A percentile compares a stretch with the other conserved stretches of the same genome.
Conservation (phyloP, 2,113 vertebrate species). For the Hippocampus comes region DNA sequence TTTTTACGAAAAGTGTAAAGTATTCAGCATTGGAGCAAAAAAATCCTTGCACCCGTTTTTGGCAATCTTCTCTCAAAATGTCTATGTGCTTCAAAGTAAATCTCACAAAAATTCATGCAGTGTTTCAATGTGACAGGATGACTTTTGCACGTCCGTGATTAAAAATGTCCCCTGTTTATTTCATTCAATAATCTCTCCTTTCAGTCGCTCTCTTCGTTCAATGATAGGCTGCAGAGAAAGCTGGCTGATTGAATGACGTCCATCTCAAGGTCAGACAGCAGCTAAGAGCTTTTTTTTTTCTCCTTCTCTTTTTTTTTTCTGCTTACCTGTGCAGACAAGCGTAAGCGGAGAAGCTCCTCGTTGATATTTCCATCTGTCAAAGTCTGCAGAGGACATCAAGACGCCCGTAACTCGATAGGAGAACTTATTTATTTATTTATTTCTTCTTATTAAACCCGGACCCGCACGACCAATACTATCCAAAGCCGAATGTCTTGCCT, state of each 20-base stretch:
- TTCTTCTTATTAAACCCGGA: conserved; percentile 43
- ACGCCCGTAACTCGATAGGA: conserved; percentile 60
- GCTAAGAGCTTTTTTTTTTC: conserved; percentile 47
- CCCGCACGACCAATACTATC: conserved; percentile 40
- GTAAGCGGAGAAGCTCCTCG: conserved; percentile 58
- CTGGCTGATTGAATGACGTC: conserved; percentile 66
- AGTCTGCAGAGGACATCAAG: conserved; percentile 61
- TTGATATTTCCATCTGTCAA: conserved; percentile 64
- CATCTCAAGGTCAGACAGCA: conserved; percentile 64
- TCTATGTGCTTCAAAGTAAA: too few relatives aligned
- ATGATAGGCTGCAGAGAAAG: conserved; percentile 52
- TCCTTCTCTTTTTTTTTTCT: conserved; percentile 42
- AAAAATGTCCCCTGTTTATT: conserved; percentile 10
- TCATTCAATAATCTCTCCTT: conserved; percentile 60
- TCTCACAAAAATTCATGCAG: too few relatives aligned
- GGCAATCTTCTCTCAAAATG: too few relatives aligned
- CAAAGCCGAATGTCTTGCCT: conserved; percentile 29
- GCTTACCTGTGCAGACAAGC: conserved; percentile 69
- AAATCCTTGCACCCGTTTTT: too few relatives aligned
- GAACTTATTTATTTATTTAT: conserved; percentile 31
- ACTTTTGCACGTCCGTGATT: neutral
- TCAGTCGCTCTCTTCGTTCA: conserved; percentile 64
- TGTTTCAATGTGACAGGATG: neutral
- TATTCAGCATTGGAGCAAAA: too few relatives aligned
- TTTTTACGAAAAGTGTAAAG: too few relatives aligned